Base-by-base conservation (phyloP, 2,888 invertebrate species). In the Netelia melanura region DNA sequence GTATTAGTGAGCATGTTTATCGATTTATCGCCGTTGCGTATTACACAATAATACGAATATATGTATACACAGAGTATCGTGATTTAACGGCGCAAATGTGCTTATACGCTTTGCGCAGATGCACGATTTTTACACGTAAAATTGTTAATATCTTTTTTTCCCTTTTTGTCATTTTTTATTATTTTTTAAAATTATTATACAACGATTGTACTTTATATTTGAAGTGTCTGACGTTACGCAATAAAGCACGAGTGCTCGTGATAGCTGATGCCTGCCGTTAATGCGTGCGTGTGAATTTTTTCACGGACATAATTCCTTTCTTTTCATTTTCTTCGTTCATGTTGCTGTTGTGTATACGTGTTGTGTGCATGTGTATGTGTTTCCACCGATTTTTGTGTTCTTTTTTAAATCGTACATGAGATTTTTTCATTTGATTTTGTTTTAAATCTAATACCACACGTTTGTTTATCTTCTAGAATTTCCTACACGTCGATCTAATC, bases 21-120 rank as follows among this genome's bases (percentile, higher is more conserved):
- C 87, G 90, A 89, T 90, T 90, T 88, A 90, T 87, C 88, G 88
- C 86, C 87, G 86, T 85, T 80, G 78, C 78, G 48, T 67, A 54
- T 23, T 71, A 48, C 62, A 54, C 30, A 76, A 48, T 30, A 54
- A 58, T 58, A 1, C 10, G 58, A 21, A n/a, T 21, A 58, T 58
- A 58, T 10, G 21, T 58, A 62, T 6, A 62, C 30, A 25, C 10
- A 30, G 58, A 81, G 58, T 74, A 67, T 52, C 67, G 74, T 38
- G 58, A 65, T 62, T 62, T 74, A 74, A 23, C 58, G 74, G 38
- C 61, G 67, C 67, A 58, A 43, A 56, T 38, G 74, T 74, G 67
- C 62, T 25, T 25, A 25, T 74, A 72, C 67, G 80, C 56, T 74
- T 58, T 74, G 44, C 72, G 65, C 56, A 72, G 44, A 64, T 72